Percentiles rank a stretch among this genome's conserved stretches.
phyloP scores from a whole-genome alignment of 2,797 vertebrate species.

The Dipus sagitta region DNA sequence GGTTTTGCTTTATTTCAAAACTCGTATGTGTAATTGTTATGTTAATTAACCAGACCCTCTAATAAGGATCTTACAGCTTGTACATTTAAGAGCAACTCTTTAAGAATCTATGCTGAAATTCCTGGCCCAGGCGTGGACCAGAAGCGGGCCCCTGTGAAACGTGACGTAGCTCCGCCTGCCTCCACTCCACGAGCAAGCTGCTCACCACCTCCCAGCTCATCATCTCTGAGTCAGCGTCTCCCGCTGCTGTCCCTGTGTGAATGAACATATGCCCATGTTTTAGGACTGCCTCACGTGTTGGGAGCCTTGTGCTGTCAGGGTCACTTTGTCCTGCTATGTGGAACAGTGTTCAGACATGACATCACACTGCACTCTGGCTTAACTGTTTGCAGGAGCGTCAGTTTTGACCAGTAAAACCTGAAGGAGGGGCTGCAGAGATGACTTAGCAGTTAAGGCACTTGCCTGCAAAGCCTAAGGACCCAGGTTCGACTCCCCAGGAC shows the following conservation, averaged over 20 bases:
- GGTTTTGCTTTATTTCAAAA: conserved; percentile 21
- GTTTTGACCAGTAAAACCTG: not conserved
- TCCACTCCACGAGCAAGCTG: not conserved
- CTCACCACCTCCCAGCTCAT: not conserved
- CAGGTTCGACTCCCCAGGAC: no score
- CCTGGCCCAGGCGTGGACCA: not conserved
- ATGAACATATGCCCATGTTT: not conserved
- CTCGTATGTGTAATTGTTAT: not conserved
- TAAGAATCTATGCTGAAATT: not conserved
- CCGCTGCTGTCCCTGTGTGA: not conserved
- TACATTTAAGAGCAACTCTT: not conserved
- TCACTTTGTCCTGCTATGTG: not conserved
- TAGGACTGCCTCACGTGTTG: not conserved
- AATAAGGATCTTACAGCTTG: no score
- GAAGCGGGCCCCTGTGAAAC: not conserved
- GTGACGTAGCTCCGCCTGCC: not conserved
- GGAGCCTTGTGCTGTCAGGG: not conserved
- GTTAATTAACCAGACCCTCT: not conserved
- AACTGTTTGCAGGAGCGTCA: not conserved
- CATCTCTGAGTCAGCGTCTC: not conserved
- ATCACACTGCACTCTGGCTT: not conserved
- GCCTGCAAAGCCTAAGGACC: no score
- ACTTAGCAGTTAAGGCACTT: no score
- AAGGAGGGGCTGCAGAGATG: no score
- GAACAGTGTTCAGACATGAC: not conserved